These are phyloP conservation scores for Scaptodrosophila latifasciaeformis DNA, from an alignment of 2,888 invertebrate species.

Conservation along the genomic window DNA sequence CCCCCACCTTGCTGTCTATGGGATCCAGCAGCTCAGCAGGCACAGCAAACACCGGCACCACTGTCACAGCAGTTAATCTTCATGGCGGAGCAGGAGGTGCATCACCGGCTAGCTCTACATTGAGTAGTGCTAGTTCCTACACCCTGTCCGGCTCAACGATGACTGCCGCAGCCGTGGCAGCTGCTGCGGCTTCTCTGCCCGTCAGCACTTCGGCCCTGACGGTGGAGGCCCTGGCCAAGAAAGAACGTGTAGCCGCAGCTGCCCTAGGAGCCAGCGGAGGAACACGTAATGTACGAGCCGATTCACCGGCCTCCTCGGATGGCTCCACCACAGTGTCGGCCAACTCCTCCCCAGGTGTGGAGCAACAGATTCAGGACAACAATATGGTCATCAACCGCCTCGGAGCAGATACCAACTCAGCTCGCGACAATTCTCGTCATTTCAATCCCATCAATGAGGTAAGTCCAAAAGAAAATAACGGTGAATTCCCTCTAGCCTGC, in stretches of 20 bases:
- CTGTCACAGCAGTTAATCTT: slow-evolving; percentile 30
- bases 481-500: too few relatives aligned
- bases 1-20: slow-evolving; percentile 73
- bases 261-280: slow-evolving; percentile 24
- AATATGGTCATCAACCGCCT: slow-evolving; percentile 63
- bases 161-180: slow-evolving; percentile 27
- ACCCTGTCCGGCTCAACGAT: slow-evolving; percentile 40
- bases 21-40: slow-evolving; percentile 32
- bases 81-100: slow-evolving; percentile 16
- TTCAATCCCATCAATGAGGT: slow-evolving; percentile 75
- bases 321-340: slow-evolving; percentile 93
- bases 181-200: slow-evolving; percentile 17
- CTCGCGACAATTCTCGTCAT: slow-evolving; percentile 63
- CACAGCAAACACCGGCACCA: neutral
- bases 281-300: slow-evolving; percentile 56
- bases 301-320: slow-evolving; percentile 75
- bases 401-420: slow-evolving; percentile 1
- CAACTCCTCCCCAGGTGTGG: slow-evolving; percentile 85
- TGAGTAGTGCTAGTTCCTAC: too few relatives aligned
- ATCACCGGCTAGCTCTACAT: neutral
- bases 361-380: slow-evolving; percentile 76
- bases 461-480: slow-evolving; percentile 13
- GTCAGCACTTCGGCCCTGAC: slow-evolving; percentile 41
- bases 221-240: slow-evolving; percentile 59
- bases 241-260: slow-evolving; percentile 43